Evolutionary conservation across 2,113 vertebrate genomes (phyloP).

Genomic region (Poeciliopsis prolifica): DNA sequence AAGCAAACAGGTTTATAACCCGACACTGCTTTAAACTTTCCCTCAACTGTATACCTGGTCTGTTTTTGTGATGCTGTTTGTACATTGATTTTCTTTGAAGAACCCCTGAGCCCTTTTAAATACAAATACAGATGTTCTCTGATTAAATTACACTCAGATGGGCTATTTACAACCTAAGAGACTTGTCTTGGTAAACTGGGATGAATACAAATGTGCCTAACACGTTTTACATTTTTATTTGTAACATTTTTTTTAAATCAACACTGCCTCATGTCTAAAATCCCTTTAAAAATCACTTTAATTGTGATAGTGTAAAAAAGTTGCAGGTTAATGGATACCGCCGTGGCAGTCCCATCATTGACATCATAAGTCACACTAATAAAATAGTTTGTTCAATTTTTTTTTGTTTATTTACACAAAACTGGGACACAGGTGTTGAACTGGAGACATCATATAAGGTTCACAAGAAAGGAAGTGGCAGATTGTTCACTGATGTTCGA

Average conservation of each 20-base stretch:
- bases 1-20: too few relatives aligned
- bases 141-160: not conserved
- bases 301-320: not conserved
- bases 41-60: too few relatives aligned
- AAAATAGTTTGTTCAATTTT: constrained; percentile 32
- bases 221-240: not conserved
- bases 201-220: not conserved
- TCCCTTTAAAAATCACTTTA: not conserved
- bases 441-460: constrained; percentile 49
- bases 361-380: not conserved
- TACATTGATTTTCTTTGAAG: too few relatives aligned
- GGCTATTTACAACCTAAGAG: not conserved
- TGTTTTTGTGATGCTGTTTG: too few relatives aligned
- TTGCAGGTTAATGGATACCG: not conserved
- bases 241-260: not conserved
- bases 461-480: constrained; percentile 52
- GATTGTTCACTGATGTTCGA: constrained; percentile 42
- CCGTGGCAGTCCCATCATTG: not conserved
- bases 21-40: too few relatives aligned
- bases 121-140: not conserved
- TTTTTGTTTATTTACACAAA: constrained; percentile 70
- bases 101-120: not conserved
- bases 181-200: not conserved
- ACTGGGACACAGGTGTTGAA: constrained; percentile 43
- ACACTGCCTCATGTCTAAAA: not conserved